A percentile compares a stretch with the other conserved stretches of the same genome.
phyloP scores from a whole-genome alignment of 2,113 vertebrate species.

The Grammomys surdaster region DNA sequence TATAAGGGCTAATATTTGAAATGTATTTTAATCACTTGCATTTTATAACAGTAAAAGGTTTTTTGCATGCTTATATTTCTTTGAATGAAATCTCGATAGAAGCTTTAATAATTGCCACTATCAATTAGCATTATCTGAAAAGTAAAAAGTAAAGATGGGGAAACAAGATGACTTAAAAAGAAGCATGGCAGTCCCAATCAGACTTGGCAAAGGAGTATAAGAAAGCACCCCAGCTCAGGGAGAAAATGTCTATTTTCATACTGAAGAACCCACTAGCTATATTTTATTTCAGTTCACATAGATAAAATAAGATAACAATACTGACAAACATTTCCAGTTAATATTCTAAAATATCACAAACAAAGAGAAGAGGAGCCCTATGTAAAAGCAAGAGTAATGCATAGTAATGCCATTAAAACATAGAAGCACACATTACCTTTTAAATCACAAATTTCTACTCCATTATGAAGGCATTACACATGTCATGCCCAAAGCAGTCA shows the following conservation, averaged over 20 bases:
- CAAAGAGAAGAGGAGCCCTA: not conserved
- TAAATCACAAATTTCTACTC: not conserved
- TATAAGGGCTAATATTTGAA: not conserved
- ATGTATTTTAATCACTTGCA: constrained; percentile 13
- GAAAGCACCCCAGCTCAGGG: not conserved
- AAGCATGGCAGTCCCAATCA: not conserved
- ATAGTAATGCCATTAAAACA: not conserved
- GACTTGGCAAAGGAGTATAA: not conserved
- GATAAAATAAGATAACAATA: not conserved
- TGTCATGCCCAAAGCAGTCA: not conserved
- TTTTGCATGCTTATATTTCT: not conserved
- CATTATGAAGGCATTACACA: not conserved
- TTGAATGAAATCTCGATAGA: not conserved
- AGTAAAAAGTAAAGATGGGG: not conserved
- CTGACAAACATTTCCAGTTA: not conserved
- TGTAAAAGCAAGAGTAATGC: not conserved
- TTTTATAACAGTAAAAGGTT: not conserved
- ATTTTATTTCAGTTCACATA: not conserved
- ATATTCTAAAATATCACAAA: not conserved
- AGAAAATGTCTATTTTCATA: not conserved
- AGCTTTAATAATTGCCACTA: constrained; percentile 10
- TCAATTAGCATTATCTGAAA: not conserved
- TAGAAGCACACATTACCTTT: not conserved
- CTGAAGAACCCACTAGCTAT: not conserved
- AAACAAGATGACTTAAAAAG: not conserved